These are phyloP conservation scores for Auanema sp. DNA, from an alignment of 2,888 invertebrate species.

Conservation along the genomic window DNA sequence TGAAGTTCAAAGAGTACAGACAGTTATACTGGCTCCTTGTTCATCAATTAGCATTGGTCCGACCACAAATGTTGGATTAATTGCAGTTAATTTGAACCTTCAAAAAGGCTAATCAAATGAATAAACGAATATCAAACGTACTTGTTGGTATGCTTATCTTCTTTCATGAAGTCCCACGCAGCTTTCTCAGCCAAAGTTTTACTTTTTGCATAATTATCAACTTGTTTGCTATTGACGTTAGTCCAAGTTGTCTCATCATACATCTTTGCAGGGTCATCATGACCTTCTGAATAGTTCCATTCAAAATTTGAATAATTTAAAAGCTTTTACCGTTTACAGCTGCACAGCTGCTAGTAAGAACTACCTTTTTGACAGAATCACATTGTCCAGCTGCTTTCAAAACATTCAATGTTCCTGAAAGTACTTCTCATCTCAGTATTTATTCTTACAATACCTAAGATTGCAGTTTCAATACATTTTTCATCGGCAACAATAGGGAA, in stretches of 20 bases:
- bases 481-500: constrained; percentile 61
- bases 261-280: constrained; percentile 40
- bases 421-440: not conserved
- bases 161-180: constrained; percentile 69
- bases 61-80: constrained; percentile 69
- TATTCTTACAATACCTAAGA: constrained; percentile 14
- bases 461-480: constrained; percentile 40
- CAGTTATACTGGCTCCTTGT: constrained; percentile 59
- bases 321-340: constrained; percentile 64
- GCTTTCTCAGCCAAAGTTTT: constrained; percentile 69
- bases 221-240: constrained; percentile 37
- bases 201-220: constrained; percentile 60
- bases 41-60: constrained; percentile 67
- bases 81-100: constrained; percentile 67
- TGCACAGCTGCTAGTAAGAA: constrained; percentile 68
- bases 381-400: constrained; percentile 55
- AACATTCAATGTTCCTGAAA: constrained; percentile 46
- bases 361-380: constrained; percentile 68
- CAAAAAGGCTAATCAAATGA: constrained; percentile 22
- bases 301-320: not conserved
- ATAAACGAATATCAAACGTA: constrained; percentile 3
- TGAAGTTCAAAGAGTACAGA: constrained; percentile 23
- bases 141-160: constrained; percentile 62
- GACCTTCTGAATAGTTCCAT: constrained; percentile 50
- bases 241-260: constrained; percentile 60